Percentiles rank a stretch among this genome's conserved stretches.
Evolutionary conservation across 2,113 vertebrate genomes (phyloP).

Genomic region (Stercorarius parasiticus): DNA sequence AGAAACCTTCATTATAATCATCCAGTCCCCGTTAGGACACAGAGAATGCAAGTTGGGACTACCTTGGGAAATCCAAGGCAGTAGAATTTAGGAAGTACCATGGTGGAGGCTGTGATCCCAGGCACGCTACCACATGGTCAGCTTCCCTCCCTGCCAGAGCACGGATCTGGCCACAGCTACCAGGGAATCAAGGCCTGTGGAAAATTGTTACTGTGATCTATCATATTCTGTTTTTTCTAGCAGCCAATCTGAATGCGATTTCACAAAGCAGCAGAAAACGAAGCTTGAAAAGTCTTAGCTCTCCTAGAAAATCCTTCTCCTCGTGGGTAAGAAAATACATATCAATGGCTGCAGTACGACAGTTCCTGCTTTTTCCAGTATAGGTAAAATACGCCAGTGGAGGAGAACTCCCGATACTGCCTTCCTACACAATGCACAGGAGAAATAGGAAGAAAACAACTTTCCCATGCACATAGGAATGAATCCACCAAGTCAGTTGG

Average conservation of each 20-base stretch:
- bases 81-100: background rate
- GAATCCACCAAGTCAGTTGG: background rate
- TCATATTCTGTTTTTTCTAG: background rate
- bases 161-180: background rate
- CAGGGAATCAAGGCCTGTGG: background rate
- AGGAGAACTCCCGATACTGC: background rate
- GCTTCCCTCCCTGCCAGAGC: background rate
- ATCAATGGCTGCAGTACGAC: background rate
- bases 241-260: background rate
- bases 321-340: background rate
- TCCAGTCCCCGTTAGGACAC: background rate
- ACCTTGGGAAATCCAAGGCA: background rate
- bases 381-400: accelerated
- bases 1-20: background rate
- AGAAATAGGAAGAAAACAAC: background rate
- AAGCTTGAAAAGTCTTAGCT: background rate
- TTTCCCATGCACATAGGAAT: background rate
- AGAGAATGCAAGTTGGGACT: accelerated
- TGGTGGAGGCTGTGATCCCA: background rate
- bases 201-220: background rate
- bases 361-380: background rate
- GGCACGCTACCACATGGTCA: accelerated
- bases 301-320: background rate
- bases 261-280: background rate
- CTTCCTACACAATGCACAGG: background rate